Evolutionary conservation across 1,140 invertebrate genomes (phyloP).

Genomic region (Stegodyphus dumicola): DNA sequence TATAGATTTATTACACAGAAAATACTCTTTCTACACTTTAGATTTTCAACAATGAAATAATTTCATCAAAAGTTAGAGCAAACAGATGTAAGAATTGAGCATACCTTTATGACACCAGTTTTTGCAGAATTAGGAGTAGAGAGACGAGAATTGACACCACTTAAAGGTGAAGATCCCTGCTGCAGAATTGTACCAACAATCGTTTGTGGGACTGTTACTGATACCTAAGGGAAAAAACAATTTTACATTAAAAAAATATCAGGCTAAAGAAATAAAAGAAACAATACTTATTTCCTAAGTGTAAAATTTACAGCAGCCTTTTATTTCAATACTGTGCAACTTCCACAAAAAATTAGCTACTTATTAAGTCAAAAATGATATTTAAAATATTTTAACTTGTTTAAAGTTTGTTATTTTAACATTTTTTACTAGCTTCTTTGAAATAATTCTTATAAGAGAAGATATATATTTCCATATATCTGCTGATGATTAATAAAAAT

Average conservation of each 20-base stretch:
- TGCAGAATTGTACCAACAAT: slow-evolving; percentile 53
- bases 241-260: background rate
- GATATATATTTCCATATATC: too few relatives aligned
- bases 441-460: too few relatives aligned
- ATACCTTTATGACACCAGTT: slow-evolving; percentile 47
- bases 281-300: background rate
- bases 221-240: slow-evolving; percentile 2
- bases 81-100: background rate
- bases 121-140: slow-evolving; percentile 24
- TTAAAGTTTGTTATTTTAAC: too few relatives aligned
- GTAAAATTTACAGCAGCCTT: too few relatives aligned
- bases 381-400: background rate
- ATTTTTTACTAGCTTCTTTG: too few relatives aligned
- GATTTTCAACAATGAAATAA: too few relatives aligned
- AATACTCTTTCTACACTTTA: too few relatives aligned
- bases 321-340: too few relatives aligned
- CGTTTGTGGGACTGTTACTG: slow-evolving; percentile 36
- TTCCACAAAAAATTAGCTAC: too few relatives aligned
- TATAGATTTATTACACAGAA: too few relatives aligned
- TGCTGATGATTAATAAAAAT: too few relatives aligned
- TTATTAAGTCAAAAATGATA: too few relatives aligned
- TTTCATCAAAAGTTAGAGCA: background rate
- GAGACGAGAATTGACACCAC: slow-evolving; percentile 24
- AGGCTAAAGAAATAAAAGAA: background rate
- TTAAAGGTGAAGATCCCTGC: slow-evolving; percentile 19